Base-by-base conservation (phyloP, 2,888 invertebrate genomes). In the Cremastinae sp. region DNA sequence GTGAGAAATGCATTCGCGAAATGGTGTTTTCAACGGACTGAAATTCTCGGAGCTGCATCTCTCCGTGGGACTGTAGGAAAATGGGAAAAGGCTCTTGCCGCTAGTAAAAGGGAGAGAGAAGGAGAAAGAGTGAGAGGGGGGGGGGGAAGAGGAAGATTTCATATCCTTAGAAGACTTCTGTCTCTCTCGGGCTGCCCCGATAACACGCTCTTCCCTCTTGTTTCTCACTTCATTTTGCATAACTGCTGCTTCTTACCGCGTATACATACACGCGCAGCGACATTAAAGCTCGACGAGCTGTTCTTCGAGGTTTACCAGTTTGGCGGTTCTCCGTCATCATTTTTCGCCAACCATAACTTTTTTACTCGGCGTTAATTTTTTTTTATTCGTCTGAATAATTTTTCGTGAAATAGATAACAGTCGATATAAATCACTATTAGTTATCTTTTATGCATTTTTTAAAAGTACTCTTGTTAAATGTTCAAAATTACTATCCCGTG, bases 1-100 rank as follows among this genome's bases (percentile, higher is more conserved):
- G 55, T 70, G 73, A 77, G 70, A 77, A 74, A 74, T 77, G 69
- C 73, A 74, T 64, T 77, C 70, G 53, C 69, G 55, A 61, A 74
- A 77, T 70, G 65, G 69, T 70, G 49, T 68, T 68, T 66, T 70
- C 70, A 49, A 55, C 70, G 61, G 39, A n/a, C 53, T 70, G 73
- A 70, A 77, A 77, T 73, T 64, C 76, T 73, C 65, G 65, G 14
- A 70, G 58, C 28, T 8, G 12, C 69, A 62, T 58, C 41, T 61
- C 55, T 14, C 28, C 2, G 28, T 28, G 65, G 28, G 66, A 77
- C 53, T 51, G 64, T 47, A 47, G 47, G 18, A 59, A 37, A 43
- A 55, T 55, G 68, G 47, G 39, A 62, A 58, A 58, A 43, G 58
- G 56, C 55, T 41, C 35, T 59, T 59, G 51, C 28, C 55, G 5